Conservation (phyloP, 1,140 invertebrate species). For the Halyomorpha halys region DNA sequence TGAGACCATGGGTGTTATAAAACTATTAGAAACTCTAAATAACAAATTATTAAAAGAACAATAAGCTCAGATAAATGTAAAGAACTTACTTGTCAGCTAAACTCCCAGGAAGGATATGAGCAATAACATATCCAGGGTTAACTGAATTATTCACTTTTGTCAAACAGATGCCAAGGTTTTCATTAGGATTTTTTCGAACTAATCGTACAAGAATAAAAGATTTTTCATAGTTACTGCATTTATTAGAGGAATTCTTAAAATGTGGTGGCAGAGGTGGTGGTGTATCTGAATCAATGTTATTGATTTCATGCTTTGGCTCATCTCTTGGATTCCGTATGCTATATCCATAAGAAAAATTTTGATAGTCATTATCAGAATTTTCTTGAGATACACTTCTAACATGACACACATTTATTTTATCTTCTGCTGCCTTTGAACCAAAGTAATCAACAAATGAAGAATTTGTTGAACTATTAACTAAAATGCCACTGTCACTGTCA, state of each 20-base stretch:
- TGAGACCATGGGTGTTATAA: not conserved
- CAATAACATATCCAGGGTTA: conserved; percentile 46
- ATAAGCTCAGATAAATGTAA: conserved; percentile 24
- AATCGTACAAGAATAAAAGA: conserved; percentile 1
- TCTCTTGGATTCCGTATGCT: conserved; percentile 5
- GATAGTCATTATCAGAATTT: conserved; percentile 20
- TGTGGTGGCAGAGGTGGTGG: conserved; percentile 27
- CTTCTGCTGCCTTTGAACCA: conserved; percentile 35
- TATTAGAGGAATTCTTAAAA: conserved; percentile 8
- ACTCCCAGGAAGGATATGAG: conserved; percentile 45
- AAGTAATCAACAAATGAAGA: conserved; percentile 54
- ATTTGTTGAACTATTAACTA: conserved; percentile 58
- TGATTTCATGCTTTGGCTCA: not conserved
- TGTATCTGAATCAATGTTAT: not conserved
- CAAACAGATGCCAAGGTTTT: conserved; percentile 49
- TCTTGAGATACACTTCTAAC: conserved; percentile 22
- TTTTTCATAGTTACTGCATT: conserved; percentile 4
- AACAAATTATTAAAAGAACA: not conserved
- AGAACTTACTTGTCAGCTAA: conserved; percentile 43
- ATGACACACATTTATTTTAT: conserved; percentile 20
- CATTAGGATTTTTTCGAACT: conserved; percentile 35
- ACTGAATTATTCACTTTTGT: conserved; percentile 41
- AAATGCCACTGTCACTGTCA: conserved; percentile 63
- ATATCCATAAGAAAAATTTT: conserved; percentile 14
- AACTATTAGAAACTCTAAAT: not conserved